Evolutionary conservation across 1,140 invertebrate genomes (phyloP).

Genomic region (Leptinotarsa lineolata): DNA sequence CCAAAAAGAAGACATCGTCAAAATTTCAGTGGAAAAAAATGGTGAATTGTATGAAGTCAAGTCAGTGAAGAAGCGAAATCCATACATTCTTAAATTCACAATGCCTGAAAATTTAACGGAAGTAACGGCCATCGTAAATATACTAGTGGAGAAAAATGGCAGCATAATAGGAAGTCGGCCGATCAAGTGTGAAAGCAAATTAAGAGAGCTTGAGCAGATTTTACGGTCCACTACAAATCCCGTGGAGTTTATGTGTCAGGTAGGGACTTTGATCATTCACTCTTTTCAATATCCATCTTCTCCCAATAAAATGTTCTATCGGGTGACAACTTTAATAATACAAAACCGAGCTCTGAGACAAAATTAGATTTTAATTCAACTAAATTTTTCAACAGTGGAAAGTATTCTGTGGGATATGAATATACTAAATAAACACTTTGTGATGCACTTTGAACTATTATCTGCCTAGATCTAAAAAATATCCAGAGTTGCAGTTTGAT

Average conservation of each 20-base stretch:
- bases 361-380: background rate
- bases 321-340: background rate
- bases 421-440: no score
- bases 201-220: slow-evolving; percentile 81
- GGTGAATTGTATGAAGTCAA: slow-evolving; percentile 75
- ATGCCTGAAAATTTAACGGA: slow-evolving; percentile 78
- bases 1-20: slow-evolving; percentile 71
- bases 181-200: slow-evolving; percentile 82
- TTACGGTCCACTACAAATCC: slow-evolving; percentile 77
- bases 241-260: slow-evolving; percentile 85
- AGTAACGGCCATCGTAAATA: slow-evolving; percentile 79
- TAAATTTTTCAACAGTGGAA: no score
- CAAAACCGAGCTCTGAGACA: background rate
- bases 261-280: slow-evolving; percentile 50
- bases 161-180: slow-evolving; percentile 74
- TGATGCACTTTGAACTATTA: no score
- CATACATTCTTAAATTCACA: slow-evolving; percentile 78
- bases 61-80: slow-evolving; percentile 76
- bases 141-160: slow-evolving; percentile 78
- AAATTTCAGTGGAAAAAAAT: slow-evolving; percentile 76
- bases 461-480: no score
- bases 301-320: no score
- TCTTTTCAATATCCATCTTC: no score
- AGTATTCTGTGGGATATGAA: no score
- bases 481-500: no score